A percentile compares a stretch with the other conserved stretches of the same genome.
phyloP scores from a whole-genome alignment of 2,797 vertebrate species.

The Protonibea diacanthus region DNA sequence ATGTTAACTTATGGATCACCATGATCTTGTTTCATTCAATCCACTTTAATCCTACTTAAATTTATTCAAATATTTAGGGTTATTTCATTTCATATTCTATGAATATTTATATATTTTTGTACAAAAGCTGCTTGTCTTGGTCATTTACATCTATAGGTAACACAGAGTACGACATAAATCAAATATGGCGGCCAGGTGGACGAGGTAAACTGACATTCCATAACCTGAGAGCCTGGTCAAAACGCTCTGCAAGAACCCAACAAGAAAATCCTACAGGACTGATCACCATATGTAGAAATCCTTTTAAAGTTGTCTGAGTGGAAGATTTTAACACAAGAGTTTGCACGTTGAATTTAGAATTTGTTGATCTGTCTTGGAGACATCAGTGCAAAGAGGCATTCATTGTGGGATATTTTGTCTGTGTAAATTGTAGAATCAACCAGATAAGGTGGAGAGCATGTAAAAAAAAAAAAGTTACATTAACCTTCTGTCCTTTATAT shows the following conservation, averaged over 20 bases:
- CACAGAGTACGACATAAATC: slow-evolving; percentile 21
- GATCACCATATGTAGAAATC: neutral
- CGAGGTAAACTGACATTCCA: slow-evolving; percentile 15
- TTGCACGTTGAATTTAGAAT: neutral
- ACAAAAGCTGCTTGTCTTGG: neutral
- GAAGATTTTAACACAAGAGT: neutral
- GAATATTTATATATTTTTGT: neutral
- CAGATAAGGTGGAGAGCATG: neutral
- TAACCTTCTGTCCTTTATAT: neutral
- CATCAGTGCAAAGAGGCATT: neutral
- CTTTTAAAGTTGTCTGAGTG: neutral
- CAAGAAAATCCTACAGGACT: slow-evolving; percentile 22
- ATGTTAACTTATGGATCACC: neutral
- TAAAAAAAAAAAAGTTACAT: neutral
- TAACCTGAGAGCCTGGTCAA: slow-evolving; percentile 26
- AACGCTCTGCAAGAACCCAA: slow-evolving; percentile 54
- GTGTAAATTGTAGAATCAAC: neutral
- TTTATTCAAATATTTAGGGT: neutral
- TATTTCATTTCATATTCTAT: neutral
- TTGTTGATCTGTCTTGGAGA: neutral
- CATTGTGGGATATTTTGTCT: neutral
- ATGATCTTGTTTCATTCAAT: neutral
- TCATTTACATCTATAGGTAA: neutral
- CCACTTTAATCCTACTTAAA: neutral
- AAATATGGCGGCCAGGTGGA: slow-evolving; percentile 40